These are phyloP conservation scores for Nipponacmea schrenckii DNA, from an alignment of 2,888 invertebrate species.

Conservation along the genomic window DNA sequence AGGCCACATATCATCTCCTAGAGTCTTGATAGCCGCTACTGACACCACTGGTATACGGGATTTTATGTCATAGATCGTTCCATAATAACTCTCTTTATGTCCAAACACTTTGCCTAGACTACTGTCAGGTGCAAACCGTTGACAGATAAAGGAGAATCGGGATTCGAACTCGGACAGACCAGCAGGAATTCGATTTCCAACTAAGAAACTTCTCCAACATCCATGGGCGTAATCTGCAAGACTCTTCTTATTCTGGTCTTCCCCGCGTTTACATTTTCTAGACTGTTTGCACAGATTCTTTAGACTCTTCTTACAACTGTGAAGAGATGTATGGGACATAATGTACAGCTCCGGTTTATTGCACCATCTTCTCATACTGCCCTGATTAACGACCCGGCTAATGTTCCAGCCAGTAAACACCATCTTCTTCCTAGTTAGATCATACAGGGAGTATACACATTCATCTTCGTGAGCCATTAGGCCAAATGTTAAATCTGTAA, in stretches of 20 bases:
- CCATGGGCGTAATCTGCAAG: constrained; percentile 47
- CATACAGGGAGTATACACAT: constrained; percentile 51
- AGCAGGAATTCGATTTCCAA: constrained; percentile 46
- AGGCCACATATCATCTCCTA: constrained; percentile 52
- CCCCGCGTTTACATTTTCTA: constrained; percentile 39
- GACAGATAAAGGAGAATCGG: constrained; percentile 53
- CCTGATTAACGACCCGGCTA: constrained; percentile 34
- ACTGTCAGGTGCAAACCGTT: constrained; percentile 45
- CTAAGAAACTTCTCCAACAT: constrained; percentile 52
- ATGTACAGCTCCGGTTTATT: constrained; percentile 35
- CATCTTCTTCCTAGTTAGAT: constrained; percentile 40
- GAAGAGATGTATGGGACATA: constrained; percentile 37
- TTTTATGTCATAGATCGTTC: constrained; percentile 49
- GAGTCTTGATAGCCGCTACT: constrained; percentile 41
- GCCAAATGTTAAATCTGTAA: constrained; percentile 19
- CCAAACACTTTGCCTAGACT: constrained; percentile 43
- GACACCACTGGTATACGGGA: constrained; percentile 46
- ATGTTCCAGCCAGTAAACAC: constrained; percentile 42
- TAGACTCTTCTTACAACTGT: constrained; percentile 36
- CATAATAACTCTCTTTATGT: constrained; percentile 41
- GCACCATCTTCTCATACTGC: constrained; percentile 43
- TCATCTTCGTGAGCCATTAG: constrained; percentile 17
- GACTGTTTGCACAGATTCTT: constrained; percentile 41
- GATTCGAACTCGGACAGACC: constrained; percentile 43
- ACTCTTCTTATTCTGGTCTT: constrained; percentile 26